Percentiles rank a stretch among this genome's conserved stretches.
Conservation (phyloP, 2,113 vertebrate species). For the Phrynosoma blainvillii region DNA sequence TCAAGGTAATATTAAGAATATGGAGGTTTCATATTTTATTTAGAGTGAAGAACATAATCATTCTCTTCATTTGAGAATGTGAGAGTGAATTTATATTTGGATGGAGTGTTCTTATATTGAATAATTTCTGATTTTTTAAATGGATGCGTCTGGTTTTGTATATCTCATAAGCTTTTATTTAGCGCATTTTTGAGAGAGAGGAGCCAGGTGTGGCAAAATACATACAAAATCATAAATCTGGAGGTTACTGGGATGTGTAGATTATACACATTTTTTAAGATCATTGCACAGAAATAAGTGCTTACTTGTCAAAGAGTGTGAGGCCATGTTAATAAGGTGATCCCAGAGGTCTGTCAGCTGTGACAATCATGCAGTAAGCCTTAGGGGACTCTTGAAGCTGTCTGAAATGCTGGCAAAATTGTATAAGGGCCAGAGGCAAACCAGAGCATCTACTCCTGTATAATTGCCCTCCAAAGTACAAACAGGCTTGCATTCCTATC, state of each 20-base stretch:
- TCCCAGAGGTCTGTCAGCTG: constrained; percentile 3
- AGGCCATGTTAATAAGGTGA: not conserved
- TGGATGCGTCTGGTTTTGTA: not conserved
- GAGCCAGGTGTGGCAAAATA: not conserved
- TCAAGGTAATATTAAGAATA: too few species aligned
- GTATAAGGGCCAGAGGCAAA: constrained; percentile 35
- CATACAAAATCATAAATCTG: not conserved
- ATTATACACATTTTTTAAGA: not conserved
- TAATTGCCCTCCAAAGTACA: constrained; percentile 2
- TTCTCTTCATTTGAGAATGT: too few species aligned
- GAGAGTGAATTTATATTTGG: not conserved
- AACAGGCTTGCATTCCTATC: not conserved
- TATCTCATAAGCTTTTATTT: not conserved
- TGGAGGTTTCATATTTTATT: too few species aligned
- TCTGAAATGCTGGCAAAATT: not conserved
- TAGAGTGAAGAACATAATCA: too few species aligned
- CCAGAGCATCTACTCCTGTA: constrained; percentile 18
- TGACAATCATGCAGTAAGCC: constrained; percentile 41
- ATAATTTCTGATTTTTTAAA: not conserved
- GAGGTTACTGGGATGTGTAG: not conserved
- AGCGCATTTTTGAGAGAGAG: too few species aligned
- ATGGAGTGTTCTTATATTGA: not conserved
- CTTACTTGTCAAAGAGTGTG: too few species aligned
- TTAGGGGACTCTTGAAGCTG: not conserved
- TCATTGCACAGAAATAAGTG: not conserved